phyloP scores from a whole-genome alignment of 2,797 vertebrate genomes.

The Kryptopterus vitreolus region DNA sequence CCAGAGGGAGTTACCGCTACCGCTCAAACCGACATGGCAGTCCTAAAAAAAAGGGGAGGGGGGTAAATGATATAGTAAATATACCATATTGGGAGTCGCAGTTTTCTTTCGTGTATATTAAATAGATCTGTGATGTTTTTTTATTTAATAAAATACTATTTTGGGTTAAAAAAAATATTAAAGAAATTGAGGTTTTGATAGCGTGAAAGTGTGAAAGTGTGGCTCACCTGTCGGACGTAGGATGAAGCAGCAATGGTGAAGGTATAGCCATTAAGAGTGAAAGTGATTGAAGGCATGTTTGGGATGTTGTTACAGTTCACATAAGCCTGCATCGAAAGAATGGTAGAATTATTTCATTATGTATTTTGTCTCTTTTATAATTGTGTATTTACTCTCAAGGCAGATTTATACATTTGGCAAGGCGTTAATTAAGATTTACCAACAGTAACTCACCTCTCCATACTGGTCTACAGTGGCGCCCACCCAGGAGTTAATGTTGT shows the following conservation, averaged over 20 bases:
- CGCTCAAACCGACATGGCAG: constrained; percentile 62
- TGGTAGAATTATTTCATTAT: constrained; percentile 15
- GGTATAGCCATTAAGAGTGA: constrained; percentile 59
- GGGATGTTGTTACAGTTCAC: constrained; percentile 64
- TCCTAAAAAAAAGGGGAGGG: constrained; percentile 55
- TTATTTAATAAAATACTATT: not conserved
- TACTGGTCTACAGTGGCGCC: constrained; percentile 60
- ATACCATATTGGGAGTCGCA: not conserved
- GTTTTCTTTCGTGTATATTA: not conserved
- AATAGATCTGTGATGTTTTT: not conserved
- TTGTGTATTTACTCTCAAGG: no score
- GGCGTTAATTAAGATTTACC: not conserved
- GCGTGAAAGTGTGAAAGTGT: not conserved
- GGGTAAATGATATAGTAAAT: not conserved
- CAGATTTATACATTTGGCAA: not conserved
- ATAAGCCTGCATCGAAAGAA: constrained; percentile 48
- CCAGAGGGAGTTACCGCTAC: constrained; percentile 59
- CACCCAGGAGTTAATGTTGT: constrained; percentile 61
- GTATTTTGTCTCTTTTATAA: not conserved
- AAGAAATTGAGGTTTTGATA: not conserved
- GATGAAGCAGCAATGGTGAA: constrained; percentile 63
- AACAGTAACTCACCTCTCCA: constrained; percentile 63
- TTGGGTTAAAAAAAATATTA: not conserved
- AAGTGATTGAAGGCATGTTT: constrained; percentile 64
- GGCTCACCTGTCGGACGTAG: constrained; percentile 62